Evolutionary conservation across 2,888 invertebrate genomes (phyloP).

Genomic region (Dynastes hyllus): DNA sequence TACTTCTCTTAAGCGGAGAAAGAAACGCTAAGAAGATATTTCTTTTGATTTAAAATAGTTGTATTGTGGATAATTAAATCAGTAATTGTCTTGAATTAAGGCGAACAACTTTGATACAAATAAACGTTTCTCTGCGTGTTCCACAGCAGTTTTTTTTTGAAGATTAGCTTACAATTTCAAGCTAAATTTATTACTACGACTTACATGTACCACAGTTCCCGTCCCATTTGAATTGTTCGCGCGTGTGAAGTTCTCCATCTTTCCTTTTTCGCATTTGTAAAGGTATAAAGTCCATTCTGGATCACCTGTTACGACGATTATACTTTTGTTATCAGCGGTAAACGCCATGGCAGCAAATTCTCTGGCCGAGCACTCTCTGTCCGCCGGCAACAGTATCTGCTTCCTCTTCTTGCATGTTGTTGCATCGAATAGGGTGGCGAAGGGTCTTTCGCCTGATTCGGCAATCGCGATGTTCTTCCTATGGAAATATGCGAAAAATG

Average conservation of each 20-base stretch:
- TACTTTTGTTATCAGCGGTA: slow-evolving; percentile 86
- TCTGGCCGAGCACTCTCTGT: slow-evolving; percentile 71
- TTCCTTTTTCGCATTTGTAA: slow-evolving; percentile 88
- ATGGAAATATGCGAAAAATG: slow-evolving; percentile 57
- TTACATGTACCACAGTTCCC: slow-evolving; percentile 77
- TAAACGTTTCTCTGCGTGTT: no score
- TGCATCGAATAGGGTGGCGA: slow-evolving; percentile 82
- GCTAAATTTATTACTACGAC: not conserved
- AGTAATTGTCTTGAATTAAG: no score
- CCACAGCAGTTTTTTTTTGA: no score
- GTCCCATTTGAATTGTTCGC: slow-evolving; percentile 81
- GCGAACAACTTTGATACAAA: no score
- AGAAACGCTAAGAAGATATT: no score
- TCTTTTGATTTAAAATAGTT: no score
- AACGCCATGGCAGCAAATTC: slow-evolving; percentile 85
- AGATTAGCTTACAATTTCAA: not conserved
- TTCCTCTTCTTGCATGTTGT: slow-evolving; percentile 81
- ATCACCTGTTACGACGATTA: slow-evolving; percentile 86
- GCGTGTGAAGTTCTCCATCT: slow-evolving; percentile 83
- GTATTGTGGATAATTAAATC: no score
- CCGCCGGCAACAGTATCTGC: slow-evolving; percentile 73
- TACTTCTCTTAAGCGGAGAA: no score
- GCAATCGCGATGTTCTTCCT: slow-evolving; percentile 80
- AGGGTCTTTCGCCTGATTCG: slow-evolving; percentile 78
- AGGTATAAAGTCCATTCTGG: slow-evolving; percentile 89